Base-by-base conservation (phyloP, 2,888 invertebrate species). In the Noctua comes region DNA sequence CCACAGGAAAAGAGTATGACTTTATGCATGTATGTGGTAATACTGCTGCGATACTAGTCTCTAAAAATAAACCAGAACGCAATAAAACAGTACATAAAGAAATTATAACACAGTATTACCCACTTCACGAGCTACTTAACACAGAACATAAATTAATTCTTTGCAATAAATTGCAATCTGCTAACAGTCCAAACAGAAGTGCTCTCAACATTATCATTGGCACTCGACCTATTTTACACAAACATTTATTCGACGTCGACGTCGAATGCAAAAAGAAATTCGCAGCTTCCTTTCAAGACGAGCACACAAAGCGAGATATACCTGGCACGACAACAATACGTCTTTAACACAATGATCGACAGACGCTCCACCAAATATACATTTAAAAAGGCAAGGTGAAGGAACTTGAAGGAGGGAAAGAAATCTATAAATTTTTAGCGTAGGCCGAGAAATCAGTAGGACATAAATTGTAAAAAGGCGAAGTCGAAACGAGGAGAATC, bases 391-490 rank as follows among this genome's bases (percentile, higher is more conserved):
- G 64, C 48, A 72, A 82, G 86, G 84, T 83, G 84, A 86, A 74
- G 76, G 76, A 85, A 86, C 84, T 76, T 74, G 68, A 68, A 43
- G 69, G 69, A 65, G 84, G 80, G 57, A 79, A 80, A 82, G 76
- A 86, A 85, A 89, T 86, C 88, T 90, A 91, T 90, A 91, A 90
- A 90, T 88, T 89, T 88, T 83, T 66, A 82, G 68, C 84, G 88
- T 91, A 90, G 92, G 89, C 89, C 88, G 88, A 88, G 88, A 90
- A 92, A 92, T 92, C 91, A 90, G 91, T 91, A 86, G 87, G 90
- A 91, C 92, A 94, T 95, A 95, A 95, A 95, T 95, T 93, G 93
- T 91, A 93, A 93, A 92, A 92, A 93, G 93, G 91, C 92, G 91
- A 90, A 92, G 90, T 84, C 87, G 91, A 91, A 91, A 92, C 92